These are phyloP conservation scores for Larimichthys polyactis DNA, from an alignment of 2,113 vertebrate species.

Conservation along the genomic window DNA sequence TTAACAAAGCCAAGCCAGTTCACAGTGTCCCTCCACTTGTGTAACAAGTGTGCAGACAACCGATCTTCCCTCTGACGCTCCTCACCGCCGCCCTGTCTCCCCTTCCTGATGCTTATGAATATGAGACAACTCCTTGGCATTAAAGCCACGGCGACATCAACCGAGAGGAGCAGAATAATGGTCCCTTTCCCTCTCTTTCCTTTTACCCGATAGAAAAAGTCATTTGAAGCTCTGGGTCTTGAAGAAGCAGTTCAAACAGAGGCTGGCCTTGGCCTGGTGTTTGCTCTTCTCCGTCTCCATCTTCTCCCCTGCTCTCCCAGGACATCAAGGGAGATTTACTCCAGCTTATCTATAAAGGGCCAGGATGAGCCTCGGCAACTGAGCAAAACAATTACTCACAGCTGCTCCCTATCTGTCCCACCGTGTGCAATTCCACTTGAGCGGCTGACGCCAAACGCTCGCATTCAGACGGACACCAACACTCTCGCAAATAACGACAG, in stretches of 20 bases:
- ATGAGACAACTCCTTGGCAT: conserved; percentile 55
- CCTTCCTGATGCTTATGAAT: conserved; percentile 54
- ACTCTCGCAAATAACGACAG: conserved; percentile 15
- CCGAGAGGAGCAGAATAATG: conserved; percentile 60
- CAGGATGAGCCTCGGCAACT: conserved; percentile 79
- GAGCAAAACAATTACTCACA: conserved; percentile 83
- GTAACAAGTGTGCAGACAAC: conserved; percentile 24
- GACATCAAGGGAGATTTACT: conserved; percentile 82
- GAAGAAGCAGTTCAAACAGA: conserved; percentile 79
- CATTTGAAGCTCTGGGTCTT: conserved; percentile 76
- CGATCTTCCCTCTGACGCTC: conserved; percentile 18
- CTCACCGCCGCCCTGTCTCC: conserved; percentile 9
- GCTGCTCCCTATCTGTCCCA: conserved; percentile 75
- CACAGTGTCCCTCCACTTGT: conserved; percentile 4
- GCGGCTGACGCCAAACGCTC: conserved; percentile 21
- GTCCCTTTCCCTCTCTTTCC: conserved; percentile 36
- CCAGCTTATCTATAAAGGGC: conserved; percentile 84
- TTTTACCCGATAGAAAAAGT: conserved; percentile 61
- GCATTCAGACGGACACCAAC: conserved; percentile 56
- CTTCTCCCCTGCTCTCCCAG: conserved; percentile 74
- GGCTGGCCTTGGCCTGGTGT: conserved; percentile 64
- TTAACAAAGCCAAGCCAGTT: conserved; percentile 20
- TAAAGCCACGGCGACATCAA: conserved; percentile 51
- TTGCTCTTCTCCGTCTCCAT: conserved; percentile 77
- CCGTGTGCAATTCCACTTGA: conserved; percentile 70